Evolutionary conservation across 2,113 vertebrate genomes (phyloP).

Genomic region (Nannospalax galili): DNA sequence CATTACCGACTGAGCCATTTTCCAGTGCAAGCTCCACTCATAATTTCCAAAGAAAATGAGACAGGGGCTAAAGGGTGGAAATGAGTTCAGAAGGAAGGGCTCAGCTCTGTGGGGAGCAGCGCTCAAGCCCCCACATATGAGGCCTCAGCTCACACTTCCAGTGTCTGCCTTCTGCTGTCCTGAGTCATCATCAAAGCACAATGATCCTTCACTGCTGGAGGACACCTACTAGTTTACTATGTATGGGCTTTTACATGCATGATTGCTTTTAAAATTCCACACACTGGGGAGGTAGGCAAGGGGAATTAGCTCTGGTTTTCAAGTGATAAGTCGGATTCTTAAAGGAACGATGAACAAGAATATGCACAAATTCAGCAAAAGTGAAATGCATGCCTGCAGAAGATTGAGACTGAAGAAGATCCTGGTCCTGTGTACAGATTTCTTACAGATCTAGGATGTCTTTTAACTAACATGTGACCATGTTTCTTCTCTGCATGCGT

Average conservation of each 20-base stretch:
- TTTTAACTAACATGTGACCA: not conserved
- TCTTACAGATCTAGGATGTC: not conserved
- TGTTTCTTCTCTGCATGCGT: not conserved
- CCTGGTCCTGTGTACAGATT: not conserved
- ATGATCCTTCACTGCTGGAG: not conserved
- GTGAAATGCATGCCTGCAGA: not conserved
- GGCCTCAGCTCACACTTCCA: accelerated
- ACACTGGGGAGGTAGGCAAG: not conserved
- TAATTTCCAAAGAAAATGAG: not conserved
- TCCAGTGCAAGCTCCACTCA: not conserved
- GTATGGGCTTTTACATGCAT: not conserved
- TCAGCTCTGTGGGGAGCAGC: not conserved
- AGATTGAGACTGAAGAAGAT: not conserved
- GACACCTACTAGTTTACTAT: not conserved
- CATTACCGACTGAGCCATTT: not conserved
- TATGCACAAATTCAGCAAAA: not conserved
- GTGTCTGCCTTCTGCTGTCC: not conserved
- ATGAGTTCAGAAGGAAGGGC: not conserved
- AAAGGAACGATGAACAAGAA: not conserved
- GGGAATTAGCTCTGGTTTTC: not conserved
- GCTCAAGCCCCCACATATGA: not conserved
- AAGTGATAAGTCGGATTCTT: not conserved
- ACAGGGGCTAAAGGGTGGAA: not conserved
- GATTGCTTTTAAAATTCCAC: not conserved
- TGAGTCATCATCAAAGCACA: not conserved